Evolutionary conservation across 1,140 invertebrate species (phyloP).

Genomic region (Melipona quadrifasciata): DNA sequence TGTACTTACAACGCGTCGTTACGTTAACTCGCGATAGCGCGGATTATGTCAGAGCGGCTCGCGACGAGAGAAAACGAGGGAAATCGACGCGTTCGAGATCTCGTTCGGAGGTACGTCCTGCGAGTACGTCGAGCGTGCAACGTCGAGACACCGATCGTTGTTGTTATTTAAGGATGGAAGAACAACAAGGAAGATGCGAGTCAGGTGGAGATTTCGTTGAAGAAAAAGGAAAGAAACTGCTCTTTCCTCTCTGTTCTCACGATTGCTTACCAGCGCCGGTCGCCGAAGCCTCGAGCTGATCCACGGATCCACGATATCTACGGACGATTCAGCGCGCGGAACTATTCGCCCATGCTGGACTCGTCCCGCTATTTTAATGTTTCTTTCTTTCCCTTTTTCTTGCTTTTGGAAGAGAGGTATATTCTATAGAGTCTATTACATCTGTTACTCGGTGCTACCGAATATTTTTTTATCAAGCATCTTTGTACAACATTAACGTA

Average conservation of each 20-base stretch:
- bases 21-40: background rate
- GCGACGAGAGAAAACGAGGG: background rate
- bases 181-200: conserved; percentile 34
- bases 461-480: background rate
- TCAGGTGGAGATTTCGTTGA: conserved; percentile 56
- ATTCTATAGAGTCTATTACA: no score
- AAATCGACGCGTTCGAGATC: conserved; percentile 29
- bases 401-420: background rate
- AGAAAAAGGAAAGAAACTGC: conserved; percentile 64
- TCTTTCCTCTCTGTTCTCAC: conserved; percentile 71
- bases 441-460: background rate
- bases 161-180: conserved; percentile 17
- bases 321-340: conserved; percentile 70
- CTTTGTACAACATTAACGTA: background rate
- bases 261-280: conserved; percentile 79
- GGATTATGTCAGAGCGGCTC: background rate
- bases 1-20: background rate
- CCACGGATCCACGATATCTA: conserved; percentile 38
- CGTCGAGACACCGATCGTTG: background rate
- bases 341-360: conserved; percentile 67
- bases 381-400: background rate
- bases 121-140: conserved; percentile 20
- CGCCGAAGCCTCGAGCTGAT: conserved; percentile 59
- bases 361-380: background rate
- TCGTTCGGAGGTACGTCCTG: conserved; percentile 77